Conservation (phyloP, 1,140 invertebrate genomes). For the Heliconius himera region DNA sequence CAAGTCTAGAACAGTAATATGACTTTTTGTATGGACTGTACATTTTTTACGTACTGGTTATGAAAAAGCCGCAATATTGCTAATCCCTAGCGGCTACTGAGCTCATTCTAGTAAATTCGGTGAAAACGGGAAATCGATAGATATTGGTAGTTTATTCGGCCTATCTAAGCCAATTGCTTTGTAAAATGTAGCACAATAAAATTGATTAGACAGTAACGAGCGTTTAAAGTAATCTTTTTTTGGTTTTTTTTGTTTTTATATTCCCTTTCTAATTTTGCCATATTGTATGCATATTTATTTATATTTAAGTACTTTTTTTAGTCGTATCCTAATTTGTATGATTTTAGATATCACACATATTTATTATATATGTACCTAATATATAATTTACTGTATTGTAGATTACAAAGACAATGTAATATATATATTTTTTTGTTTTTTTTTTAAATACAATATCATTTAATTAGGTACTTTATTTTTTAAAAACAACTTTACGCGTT, state of each 20-base stretch:
- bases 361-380: too few relatives aligned
- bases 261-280: too few relatives aligned
- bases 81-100: background rate
- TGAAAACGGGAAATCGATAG: background rate
- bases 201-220: background rate
- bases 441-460: too few relatives aligned
- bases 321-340: too few relatives aligned
- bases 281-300: too few relatives aligned
- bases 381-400: too few relatives aligned
- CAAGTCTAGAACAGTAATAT: background rate
- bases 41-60: background rate
- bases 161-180: background rate
- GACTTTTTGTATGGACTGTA: background rate
- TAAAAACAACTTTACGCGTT: too few relatives aligned
- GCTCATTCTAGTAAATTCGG: slow-evolving; percentile 1
- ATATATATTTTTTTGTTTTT: too few relatives aligned
- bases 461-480: too few relatives aligned
- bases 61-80: slow-evolving; percentile 1
- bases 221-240: background rate
- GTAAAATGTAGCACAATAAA: background rate
- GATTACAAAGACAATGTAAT: too few relatives aligned
- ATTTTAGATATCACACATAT: too few relatives aligned
- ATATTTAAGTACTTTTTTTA: too few relatives aligned
- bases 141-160: background rate
- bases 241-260: background rate